Base-by-base conservation (phyloP, 1,140 invertebrate species). In the Meloidogyne chitwoodi region DNA sequence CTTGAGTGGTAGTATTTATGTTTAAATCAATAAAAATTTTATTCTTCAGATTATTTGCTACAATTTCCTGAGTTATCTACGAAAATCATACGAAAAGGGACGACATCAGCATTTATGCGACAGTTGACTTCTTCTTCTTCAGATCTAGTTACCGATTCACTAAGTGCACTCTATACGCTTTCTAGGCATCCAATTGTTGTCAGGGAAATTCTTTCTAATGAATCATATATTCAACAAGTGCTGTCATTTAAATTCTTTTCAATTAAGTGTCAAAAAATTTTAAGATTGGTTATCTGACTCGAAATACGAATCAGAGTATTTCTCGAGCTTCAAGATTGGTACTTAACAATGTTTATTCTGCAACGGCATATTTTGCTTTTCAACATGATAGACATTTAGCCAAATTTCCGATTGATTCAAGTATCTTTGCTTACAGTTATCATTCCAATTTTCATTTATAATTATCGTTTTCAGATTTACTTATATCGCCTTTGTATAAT, bases 241-340 rank as follows among this genome's bases (percentile, higher is more conserved):
- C n/a, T 44, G 22, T 6, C 14, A n/a, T n/a, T n/a, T n/a, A n/a
- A n/a, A n/a, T 19, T 26, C 8, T 29, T 31, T 68, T 34, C 6
- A 38, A 68, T 19, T 26, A 22, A 16, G 2, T 34, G 5, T 4
- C 24, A 62, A 22, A 8, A 24, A 41, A 12, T 56, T 56, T 64
- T 3, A 22, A 73, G 71, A 63, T 73, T 63, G 12, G 38, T 3
- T 73, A 27, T 29, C 22, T 73, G 8, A 63, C 56, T 0, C 24
- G 64, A 27, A 73, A 73, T 24, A 73, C 71, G 19, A 73, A 73
- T 64, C 24, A 73, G 22, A 56, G 71, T 12, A 73, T 73, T 63
- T 61, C 64, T 24, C 71, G 71, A 16, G 71, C 71, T 22, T 61
- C 71, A n/a, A 41, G 71, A 22, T 38, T 34, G 16, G 56, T 73